A percentile compares a stretch with the other conserved stretches of the same genome.
phyloP scores from a whole-genome alignment of 2,113 vertebrate genomes.

The Mesocricetus auratus region DNA sequence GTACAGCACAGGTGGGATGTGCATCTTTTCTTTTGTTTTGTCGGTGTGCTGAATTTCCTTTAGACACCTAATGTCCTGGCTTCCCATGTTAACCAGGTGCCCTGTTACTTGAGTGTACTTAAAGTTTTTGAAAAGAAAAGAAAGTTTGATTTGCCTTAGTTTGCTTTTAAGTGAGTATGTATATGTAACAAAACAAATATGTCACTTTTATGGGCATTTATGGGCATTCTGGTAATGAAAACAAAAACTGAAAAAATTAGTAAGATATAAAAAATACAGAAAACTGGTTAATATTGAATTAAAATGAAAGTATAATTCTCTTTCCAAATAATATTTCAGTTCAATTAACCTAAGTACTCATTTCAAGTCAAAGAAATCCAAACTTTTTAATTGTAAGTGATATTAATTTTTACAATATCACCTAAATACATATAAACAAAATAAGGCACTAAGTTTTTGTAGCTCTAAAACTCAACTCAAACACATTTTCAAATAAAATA shows the following conservation, averaged over 20 bases:
- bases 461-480: neutral
- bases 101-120: neutral
- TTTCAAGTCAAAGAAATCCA: conserved; percentile 14
- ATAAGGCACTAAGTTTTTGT: neutral
- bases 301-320: neutral
- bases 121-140: neutral
- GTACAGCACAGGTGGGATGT: neutral
- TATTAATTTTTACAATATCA: conserved; percentile 50
- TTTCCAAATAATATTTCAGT: neutral
- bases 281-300: neutral
- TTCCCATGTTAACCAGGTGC: neutral
- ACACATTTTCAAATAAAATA: conserved; percentile 29
- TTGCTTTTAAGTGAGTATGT: neutral
- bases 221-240: neutral
- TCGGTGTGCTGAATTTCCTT: neutral
- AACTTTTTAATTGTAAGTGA: neutral
- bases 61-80: neutral
- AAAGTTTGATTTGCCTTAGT: neutral
- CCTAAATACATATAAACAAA: neutral
- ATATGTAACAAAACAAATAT: neutral
- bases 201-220: neutral
- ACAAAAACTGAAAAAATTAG: neutral
- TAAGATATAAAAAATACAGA: neutral
- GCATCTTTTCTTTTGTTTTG: neutral
- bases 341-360: neutral